A percentile compares a stretch with the other conserved stretches of the same genome.
Evolutionary conservation across 1,140 invertebrate species (phyloP).

Genomic region (Saccostrea glomerata): DNA sequence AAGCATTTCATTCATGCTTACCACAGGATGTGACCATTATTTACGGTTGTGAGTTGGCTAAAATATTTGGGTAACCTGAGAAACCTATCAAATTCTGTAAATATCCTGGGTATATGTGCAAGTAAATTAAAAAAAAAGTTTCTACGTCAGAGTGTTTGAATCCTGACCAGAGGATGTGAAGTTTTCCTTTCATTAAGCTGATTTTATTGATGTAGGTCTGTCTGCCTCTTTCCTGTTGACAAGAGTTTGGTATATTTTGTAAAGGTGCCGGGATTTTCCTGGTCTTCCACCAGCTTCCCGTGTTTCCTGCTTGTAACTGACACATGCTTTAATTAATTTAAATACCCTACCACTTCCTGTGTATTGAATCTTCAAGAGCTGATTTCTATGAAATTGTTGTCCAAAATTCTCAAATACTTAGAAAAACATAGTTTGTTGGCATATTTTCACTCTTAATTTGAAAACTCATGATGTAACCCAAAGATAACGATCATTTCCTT

Average conservation of each 20-base stretch:
- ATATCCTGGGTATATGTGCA: constrained; percentile 2
- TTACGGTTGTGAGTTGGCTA: constrained; percentile 1
- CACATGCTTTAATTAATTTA: not conserved
- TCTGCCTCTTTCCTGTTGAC: constrained; percentile 5
- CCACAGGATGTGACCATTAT: constrained; percentile 30
- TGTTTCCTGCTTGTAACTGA: constrained; percentile 19
- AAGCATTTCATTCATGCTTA: not conserved
- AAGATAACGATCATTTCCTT: constrained; percentile 6
- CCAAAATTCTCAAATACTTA: not conserved
- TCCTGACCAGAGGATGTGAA: not conserved
- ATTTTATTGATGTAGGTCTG: not conserved
- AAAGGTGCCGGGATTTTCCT: not conserved
- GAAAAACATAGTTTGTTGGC: not conserved
- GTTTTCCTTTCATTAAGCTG: not conserved
- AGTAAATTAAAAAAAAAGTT: not conserved
- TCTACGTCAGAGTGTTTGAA: not conserved
- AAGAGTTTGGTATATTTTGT: not conserved
- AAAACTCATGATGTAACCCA: not conserved
- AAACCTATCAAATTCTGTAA: not conserved
- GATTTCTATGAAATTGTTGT: not conserved
- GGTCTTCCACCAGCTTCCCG: not conserved
- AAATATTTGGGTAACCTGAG: constrained; percentile 27
- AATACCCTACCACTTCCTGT: constrained; percentile 11
- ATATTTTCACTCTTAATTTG: not conserved
- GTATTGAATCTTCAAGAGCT: not conserved